Conservation (phyloP, 2,113 vertebrate species). For the Scartelaos histophorus region DNA sequence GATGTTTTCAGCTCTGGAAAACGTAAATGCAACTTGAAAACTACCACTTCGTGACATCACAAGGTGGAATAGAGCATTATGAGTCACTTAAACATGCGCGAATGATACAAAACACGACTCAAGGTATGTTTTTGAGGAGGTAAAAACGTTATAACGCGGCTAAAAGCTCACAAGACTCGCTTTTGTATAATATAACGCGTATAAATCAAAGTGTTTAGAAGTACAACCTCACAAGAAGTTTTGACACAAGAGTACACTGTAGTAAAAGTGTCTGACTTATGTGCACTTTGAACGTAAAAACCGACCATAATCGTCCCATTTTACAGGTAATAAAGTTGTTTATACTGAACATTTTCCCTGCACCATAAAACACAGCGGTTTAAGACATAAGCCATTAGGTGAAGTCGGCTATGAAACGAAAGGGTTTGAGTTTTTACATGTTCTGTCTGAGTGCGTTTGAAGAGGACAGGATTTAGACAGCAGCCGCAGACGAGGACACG, state of each 20-base stretch:
- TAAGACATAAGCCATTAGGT: slow-evolving; percentile 28
- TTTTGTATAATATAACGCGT: too few species aligned
- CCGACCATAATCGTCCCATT: neutral
- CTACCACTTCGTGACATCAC: too few species aligned
- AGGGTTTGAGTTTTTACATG: slow-evolving; percentile 32
- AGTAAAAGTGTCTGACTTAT: neutral
- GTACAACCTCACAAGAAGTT: neutral
- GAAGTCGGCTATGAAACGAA: slow-evolving; percentile 38
- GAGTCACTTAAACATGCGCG: too few species aligned
- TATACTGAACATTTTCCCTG: slow-evolving; percentile 17
- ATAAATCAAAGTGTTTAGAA: neutral
- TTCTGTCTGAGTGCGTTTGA: slow-evolving; percentile 13
- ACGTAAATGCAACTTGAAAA: too few species aligned
- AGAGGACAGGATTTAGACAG: slow-evolving; percentile 11
- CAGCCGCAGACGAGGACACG: neutral
- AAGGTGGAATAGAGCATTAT: too few species aligned
- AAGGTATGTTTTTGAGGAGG: too few species aligned
- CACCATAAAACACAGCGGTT: slow-evolving; percentile 41
- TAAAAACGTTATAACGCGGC: too few species aligned
- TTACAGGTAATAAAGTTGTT: neutral
- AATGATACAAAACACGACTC: too few species aligned
- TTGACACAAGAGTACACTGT: neutral
- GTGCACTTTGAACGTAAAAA: neutral
- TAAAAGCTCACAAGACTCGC: too few species aligned
- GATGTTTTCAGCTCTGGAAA: too few species aligned